Evolutionary conservation across 2,113 vertebrate genomes (phyloP).

Genomic region (Noturus placidus): DNA sequence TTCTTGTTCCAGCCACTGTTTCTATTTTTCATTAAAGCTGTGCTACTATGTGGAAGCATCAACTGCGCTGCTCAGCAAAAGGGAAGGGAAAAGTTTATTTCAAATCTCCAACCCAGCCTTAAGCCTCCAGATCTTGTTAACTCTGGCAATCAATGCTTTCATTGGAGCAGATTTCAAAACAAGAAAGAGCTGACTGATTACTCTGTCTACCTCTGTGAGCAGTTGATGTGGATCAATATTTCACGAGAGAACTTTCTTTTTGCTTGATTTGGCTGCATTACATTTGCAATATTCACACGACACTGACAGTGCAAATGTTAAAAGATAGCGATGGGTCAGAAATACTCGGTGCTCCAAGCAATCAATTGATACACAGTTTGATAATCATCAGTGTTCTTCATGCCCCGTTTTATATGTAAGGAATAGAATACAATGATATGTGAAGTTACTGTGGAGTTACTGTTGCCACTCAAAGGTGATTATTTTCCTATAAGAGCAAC

Average conservation of each 20-base stretch:
- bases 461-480: no score
- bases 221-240: conserved; percentile 49
- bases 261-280: conserved; percentile 13
- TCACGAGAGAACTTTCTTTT: conserved; percentile 44
- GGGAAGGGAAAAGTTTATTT: conserved; percentile 40
- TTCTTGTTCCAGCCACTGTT: background rate
- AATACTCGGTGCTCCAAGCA: no score
- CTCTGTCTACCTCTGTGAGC: conserved; percentile 24
- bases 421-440: no score
- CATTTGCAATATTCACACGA: conserved; percentile 20
- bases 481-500: no score
- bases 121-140: conserved; percentile 47
- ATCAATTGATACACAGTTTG: no score
- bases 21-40: conserved; percentile 14
- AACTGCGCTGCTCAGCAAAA: background rate
- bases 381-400: no score
- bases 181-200: conserved; percentile 29
- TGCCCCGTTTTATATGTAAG: no score
- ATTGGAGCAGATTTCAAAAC: conserved; percentile 47
- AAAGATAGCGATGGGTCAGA: background rate
- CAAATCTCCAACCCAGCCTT: conserved; percentile 15
- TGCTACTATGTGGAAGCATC: conserved; percentile 16
- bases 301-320: background rate
- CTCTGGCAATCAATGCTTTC: conserved; percentile 55
- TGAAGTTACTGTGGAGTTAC: no score